Evolutionary conservation across 2,113 vertebrate genomes (phyloP), one percentile per base, ranked within the genome.

Genomic region (Psittacus erithacus): DNA sequence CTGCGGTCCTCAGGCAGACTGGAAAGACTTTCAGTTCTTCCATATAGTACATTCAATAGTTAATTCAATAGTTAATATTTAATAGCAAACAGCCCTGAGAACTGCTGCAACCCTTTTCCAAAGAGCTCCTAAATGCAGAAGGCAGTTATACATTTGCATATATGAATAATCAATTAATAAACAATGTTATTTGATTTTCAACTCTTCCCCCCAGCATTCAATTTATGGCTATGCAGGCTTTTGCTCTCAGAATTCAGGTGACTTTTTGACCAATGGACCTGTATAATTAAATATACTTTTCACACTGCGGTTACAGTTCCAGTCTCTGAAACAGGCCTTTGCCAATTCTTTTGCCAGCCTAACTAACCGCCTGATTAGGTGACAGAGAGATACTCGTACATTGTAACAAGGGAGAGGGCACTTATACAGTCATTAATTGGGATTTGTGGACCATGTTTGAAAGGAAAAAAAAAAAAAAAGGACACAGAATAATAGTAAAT

Each of bases 111-210:
- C 9, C 8, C 63, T 87, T 81, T 93, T 76, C 52, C 80, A 93
- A 88, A 86, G 44, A 87, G 44, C 19, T 64, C 49, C 65, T 88
- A 91, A 86, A 77, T 39, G 62, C 52, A 92, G 50, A 91, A 91
- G 24, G 55, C 39, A 77, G 62, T 87, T 86, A 70, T 28, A 57
- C 64, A 85, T 94, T 94, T 96, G 50, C 62, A 95, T 69, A 55
- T 75, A 81, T 86, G 77, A 95, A 93, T 86, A 96, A 84, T 46
- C 70, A 89, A 19, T 94, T 92, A 87, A 92, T 75, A 92, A 81
- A 92, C 63, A 89, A 77, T 52, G 38, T 65, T 93, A 82, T 39
- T 71, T 75, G 65, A 85, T 88, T 96, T 94, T 83, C 18, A 71
- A 1, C 5, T 74, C 53, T 60, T 5, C 29, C 31, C 11, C 4